phyloP scores from a whole-genome alignment of 1,140 invertebrate species.

The Drosophila bipectinata region DNA sequence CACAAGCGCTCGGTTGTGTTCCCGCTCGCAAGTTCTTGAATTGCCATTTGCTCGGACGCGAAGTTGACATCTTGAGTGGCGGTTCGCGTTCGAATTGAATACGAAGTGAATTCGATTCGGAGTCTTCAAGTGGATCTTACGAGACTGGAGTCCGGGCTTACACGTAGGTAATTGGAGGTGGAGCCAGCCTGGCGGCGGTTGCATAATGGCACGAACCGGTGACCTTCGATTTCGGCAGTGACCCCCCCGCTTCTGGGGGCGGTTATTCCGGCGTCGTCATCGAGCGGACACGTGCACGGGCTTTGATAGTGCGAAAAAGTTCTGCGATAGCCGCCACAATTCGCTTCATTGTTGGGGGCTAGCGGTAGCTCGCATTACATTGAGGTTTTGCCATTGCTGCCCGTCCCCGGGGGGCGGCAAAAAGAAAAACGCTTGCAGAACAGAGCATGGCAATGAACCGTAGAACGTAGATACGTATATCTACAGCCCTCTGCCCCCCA shows the following conservation, averaged over 20 bases:
- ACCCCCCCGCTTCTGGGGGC: slow-evolving; percentile 17
- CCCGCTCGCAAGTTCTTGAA: slow-evolving; percentile 16
- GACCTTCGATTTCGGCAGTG: slow-evolving; percentile 57
- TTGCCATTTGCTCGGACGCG: slow-evolving; percentile 6
- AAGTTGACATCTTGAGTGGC: slow-evolving; percentile 6
- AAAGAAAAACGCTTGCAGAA: slow-evolving; percentile 43
- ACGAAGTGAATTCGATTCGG: slow-evolving; percentile 5
- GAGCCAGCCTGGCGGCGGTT: slow-evolving; percentile 11
- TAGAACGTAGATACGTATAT: slow-evolving; percentile 7
- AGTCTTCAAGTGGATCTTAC: slow-evolving; percentile 36
- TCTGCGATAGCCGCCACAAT: slow-evolving; percentile 34
- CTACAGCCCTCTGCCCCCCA: neutral
- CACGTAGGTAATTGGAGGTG: slow-evolving; percentile 33
- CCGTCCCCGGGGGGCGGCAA: slow-evolving; percentile 14
- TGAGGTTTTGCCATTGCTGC: slow-evolving; percentile 23
- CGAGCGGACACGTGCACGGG: slow-evolving; percentile 53
- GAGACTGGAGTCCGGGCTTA: slow-evolving; percentile 32
- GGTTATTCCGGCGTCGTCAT: slow-evolving; percentile 29
- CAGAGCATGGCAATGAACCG: slow-evolving; percentile 15
- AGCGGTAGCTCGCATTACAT: slow-evolving; percentile 31
- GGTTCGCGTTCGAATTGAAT: slow-evolving; percentile 1
- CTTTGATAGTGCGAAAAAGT: slow-evolving; percentile 51
- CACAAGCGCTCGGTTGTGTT: slow-evolving; percentile 73
- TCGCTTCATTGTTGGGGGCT: neutral
- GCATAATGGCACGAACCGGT: slow-evolving; percentile 38